Evolutionary conservation across 2,797 vertebrate species (phyloP).

Genomic region (Oceanodroma leucorhoa): DNA sequence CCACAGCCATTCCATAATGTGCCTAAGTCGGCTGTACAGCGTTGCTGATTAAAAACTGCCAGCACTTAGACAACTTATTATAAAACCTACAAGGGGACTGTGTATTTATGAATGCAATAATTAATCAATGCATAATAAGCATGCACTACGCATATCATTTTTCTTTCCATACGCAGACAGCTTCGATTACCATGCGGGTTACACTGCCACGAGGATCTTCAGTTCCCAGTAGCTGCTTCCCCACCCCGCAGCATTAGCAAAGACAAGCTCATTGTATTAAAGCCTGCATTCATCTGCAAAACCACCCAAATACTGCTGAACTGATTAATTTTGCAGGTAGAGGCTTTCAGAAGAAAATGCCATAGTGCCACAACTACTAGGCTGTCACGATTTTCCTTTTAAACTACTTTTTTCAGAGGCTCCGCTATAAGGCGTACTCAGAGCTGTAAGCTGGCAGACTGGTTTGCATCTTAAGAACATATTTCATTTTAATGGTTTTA

Average conservation of each 20-base stretch:
- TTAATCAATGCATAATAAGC: not conserved
- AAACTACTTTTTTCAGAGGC: not conserved
- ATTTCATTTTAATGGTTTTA: slow-evolving; percentile 34
- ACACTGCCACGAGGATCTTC: not conserved
- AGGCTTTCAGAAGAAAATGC: not conserved
- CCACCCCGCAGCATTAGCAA: not conserved
- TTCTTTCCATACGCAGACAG: not conserved
- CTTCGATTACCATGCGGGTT: not conserved
- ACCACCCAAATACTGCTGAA: not conserved
- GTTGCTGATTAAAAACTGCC: not conserved
- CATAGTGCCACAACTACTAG: not conserved
- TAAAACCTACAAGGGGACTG: not conserved
- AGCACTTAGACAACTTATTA: not conserved
- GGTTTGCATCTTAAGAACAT: slow-evolving; percentile 2
- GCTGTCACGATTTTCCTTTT: slow-evolving; percentile 2
- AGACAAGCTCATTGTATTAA: not conserved
- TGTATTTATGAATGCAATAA: slow-evolving; percentile 1
- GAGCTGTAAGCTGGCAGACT: not conserved
- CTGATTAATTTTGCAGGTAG: slow-evolving; percentile 8
- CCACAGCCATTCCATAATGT: accelerated
- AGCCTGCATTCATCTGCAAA: not conserved
- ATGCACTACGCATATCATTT: accelerated
- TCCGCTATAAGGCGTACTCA: not conserved
- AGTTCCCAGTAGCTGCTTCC: not conserved
- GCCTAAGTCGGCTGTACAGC: not conserved